phyloP scores from a whole-genome alignment of 2,888 invertebrate genomes.

The Helobdella robusta region DNA sequence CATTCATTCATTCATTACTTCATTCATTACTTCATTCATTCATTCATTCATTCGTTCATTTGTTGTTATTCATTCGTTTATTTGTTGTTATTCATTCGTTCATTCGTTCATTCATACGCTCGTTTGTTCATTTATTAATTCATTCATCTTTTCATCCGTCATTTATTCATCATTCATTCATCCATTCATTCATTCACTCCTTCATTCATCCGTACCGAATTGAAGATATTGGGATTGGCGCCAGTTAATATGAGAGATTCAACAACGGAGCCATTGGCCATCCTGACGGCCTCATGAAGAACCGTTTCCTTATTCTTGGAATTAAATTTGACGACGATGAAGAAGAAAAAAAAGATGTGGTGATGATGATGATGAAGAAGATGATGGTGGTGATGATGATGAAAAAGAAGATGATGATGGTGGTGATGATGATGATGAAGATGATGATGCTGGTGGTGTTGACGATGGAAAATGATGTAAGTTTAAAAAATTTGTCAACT shows the following conservation, averaged over 20 bases:
- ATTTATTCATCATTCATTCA: not conserved
- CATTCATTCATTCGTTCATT: not conserved
- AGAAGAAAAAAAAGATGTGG: not conserved
- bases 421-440: too few species aligned
- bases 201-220: not conserved
- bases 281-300: not conserved
- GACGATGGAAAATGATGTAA: too few species aligned
- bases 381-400: too few species aligned
- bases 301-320: slow-evolving; percentile 11
- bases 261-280: slow-evolving; percentile 5
- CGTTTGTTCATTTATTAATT: not conserved
- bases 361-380: too few species aligned
- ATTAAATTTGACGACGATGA: not conserved
- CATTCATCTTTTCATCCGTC: not conserved
- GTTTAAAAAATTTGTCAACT: too few species aligned
- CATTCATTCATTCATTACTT: not conserved
- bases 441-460: too few species aligned
- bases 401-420: too few species aligned
- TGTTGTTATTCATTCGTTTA: not conserved
- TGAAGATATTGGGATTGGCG: not conserved
- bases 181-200: not conserved
- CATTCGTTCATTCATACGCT: not conserved
- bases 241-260: slow-evolving; percentile 10
- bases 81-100: not conserved
- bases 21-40: not conserved